Conservation (phyloP, 2,888 invertebrate species). For the Venustoraphidia nigricollis region DNA sequence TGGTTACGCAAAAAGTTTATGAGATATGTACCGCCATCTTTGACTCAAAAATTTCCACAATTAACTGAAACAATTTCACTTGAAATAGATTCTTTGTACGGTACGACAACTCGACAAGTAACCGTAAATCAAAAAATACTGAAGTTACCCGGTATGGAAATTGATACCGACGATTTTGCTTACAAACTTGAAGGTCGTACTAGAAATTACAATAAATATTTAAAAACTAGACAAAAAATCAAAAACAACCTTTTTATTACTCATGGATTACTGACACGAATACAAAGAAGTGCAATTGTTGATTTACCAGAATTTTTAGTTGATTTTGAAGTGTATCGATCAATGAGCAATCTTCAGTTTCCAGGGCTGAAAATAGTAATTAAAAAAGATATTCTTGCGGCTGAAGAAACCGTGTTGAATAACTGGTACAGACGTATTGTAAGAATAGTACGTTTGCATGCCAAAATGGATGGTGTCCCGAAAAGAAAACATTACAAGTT, state of each 20-base stretch:
- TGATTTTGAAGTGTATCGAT: slow-evolving; percentile 32
- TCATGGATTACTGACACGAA: slow-evolving; percentile 44
- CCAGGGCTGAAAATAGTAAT: slow-evolving; percentile 24
- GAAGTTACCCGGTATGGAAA: slow-evolving; percentile 37
- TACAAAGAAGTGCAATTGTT: slow-evolving; percentile 35
- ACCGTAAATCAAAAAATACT: slow-evolving; percentile 48
- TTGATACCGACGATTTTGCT: slow-evolving; percentile 30
- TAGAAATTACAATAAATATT: slow-evolving; percentile 37
- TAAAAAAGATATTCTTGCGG: slow-evolving; percentile 28
- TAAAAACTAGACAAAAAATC: slow-evolving; percentile 38
- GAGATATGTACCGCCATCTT: slow-evolving; percentile 33
- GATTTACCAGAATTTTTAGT: slow-evolving; percentile 38
- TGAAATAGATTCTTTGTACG: slow-evolving; percentile 41
- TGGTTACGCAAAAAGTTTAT: slow-evolving; percentile 45
- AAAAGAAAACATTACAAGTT: slow-evolving; percentile 6
- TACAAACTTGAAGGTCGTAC: slow-evolving; percentile 49
- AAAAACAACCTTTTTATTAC: slow-evolving; percentile 40
- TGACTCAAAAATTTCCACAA: slow-evolving; percentile 38
- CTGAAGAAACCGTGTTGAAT: slow-evolving; percentile 30
- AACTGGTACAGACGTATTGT: slow-evolving; percentile 31
- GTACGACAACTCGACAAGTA: slow-evolving; percentile 40
- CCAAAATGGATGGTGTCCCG: slow-evolving; percentile 1
- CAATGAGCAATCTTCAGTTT: slow-evolving; percentile 27
- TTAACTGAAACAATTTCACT: slow-evolving; percentile 35
- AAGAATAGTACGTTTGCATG: slow-evolving; percentile 10